Evolutionary conservation across 1,140 invertebrate genomes (phyloP), one percentile per base, ranked within the genome.

Genomic region (Antheraea pernyi): DNA sequence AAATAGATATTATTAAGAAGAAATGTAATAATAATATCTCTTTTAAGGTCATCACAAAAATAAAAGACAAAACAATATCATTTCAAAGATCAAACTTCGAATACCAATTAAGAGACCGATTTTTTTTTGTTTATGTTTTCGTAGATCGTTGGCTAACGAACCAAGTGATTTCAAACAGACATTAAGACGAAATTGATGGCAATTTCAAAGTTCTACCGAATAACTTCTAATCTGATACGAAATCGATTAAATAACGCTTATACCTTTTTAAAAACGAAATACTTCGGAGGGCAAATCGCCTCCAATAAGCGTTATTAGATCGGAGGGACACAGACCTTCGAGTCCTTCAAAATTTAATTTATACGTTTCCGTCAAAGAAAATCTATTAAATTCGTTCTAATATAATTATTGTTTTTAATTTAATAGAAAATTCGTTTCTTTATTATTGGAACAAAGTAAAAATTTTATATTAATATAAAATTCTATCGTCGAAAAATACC

Each of bases 321-420:
- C 22, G 60, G n/a, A 61, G 8, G 19, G 59, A 70, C 69, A 59
- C 46, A 66, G 39, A 13, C 63, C 19, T 46, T 68, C 48, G 46
- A 37, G 65, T 65, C 59, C 65, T 74, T 71, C 69, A 66, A 64
- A 75, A 75, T 75, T 67, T 67, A 72, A 75, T 75, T 75, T 75
- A 72, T 75, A 60, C 70, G 59, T 72, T 75, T 69, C 65, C 37
- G 63, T 72, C 71, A 65, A 72, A 73, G 67, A 64, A 68, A 39
- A 67, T 69, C 53, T 64, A 65, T 62, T 68, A 62, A 61, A 71
- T 71, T 69, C 22, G n/a, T 59, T 70, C 16, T 46, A 66, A 71
- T 61, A 68, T 69, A 68, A 74, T 70, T 68, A 71, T 62, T 63
- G 60, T 13, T 16, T 53, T 53, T 53, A 53, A 53, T 53, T 48